phyloP scores from a whole-genome alignment of 2,888 invertebrate genomes.

The Caenorhabditis panamensis region DNA sequence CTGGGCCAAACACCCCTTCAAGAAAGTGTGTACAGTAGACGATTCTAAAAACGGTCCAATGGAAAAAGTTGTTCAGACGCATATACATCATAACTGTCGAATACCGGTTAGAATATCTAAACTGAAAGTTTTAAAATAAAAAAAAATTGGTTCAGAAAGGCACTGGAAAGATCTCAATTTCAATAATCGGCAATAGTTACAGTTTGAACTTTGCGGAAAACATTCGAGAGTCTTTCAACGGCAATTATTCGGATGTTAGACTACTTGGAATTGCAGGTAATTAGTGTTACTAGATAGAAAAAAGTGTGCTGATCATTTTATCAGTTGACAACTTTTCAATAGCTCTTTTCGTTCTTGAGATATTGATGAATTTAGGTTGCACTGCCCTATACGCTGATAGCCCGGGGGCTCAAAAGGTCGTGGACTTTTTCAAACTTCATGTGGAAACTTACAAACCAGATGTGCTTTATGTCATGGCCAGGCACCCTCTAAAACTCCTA shows the following conservation, averaged over 20 bases:
- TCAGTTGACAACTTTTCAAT: too few species aligned
- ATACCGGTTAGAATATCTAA: background rate
- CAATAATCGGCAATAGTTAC: background rate
- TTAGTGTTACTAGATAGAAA: too few species aligned
- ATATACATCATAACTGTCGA: background rate
- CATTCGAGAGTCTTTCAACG: background rate
- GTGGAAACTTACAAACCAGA: constrained; percentile 20
- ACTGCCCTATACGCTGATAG: background rate
- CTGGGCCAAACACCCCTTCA: background rate
- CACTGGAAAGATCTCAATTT: background rate
- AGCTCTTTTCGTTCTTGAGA: too few species aligned
- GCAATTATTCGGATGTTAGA: background rate
- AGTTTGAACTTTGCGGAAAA: background rate
- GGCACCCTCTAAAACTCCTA: background rate
- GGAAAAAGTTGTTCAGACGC: background rate
- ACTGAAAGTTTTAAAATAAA: background rate
- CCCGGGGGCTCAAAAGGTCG: background rate
- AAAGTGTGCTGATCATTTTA: too few species aligned
- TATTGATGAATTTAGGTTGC: background rate
- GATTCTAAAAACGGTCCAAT: background rate
- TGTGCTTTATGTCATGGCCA: background rate
- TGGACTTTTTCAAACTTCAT: background rate
- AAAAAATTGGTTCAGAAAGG: background rate
- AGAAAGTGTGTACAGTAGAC: background rate
- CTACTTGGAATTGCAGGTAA: background rate